These are phyloP conservation scores for Oreochromis tanganicae DNA, from an alignment of 2,113 vertebrate species.

Conservation along the genomic window DNA sequence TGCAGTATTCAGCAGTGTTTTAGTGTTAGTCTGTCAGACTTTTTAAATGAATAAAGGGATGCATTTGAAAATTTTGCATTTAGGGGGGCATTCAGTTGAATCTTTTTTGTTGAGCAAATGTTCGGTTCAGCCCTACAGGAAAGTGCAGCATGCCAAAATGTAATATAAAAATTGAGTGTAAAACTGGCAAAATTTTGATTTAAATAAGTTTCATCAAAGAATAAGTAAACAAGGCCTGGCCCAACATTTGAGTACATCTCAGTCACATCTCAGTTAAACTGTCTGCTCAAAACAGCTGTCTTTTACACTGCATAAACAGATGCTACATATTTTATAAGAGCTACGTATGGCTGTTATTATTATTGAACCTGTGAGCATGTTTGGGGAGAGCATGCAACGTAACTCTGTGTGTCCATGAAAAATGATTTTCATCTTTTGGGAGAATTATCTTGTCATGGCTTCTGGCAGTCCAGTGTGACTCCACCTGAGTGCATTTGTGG, in stretches of 20 bases:
- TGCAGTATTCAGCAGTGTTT: not conserved
- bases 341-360: not conserved
- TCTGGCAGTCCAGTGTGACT: not conserved
- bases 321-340: not conserved
- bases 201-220: not conserved
- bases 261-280: too few relatives aligned
- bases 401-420: not conserved
- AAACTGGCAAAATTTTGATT: not conserved
- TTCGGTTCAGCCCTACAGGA: not conserved
- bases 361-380: not conserved
- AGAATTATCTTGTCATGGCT: not conserved
- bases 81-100: not conserved
- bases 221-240: not conserved
- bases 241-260: not conserved
- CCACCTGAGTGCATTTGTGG: not conserved
- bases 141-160: not conserved
- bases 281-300: not conserved
- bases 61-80: not conserved
- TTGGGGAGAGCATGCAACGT: not conserved
- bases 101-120: not conserved
- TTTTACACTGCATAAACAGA: not conserved
- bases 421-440: not conserved
- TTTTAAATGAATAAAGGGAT: not conserved
- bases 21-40: not conserved
- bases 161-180: not conserved